phyloP scores from a whole-genome alignment of 1,140 invertebrate species.

The Ceratoteleas bidentatus region DNA sequence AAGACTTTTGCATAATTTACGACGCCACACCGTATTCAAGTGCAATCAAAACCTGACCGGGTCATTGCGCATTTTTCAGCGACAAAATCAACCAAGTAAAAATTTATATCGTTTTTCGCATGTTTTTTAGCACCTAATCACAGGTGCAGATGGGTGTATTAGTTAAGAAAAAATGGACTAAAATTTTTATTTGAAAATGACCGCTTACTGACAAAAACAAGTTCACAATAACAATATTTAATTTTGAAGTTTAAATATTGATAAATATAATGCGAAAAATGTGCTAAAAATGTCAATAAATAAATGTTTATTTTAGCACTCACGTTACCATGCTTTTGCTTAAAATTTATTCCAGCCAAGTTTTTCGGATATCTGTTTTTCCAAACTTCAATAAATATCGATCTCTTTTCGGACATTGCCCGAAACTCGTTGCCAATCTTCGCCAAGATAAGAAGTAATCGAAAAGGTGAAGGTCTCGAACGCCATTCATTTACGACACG shows the following conservation, averaged over 20 bases:
- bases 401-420: too few species aligned
- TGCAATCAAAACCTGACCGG: conserved; percentile 33
- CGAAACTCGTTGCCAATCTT: too few species aligned
- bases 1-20: conserved; percentile 53
- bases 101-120: background rate
- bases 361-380: background rate
- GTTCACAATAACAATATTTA: too few species aligned
- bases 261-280: too few species aligned
- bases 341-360: too few species aligned
- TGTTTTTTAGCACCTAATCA: too few species aligned
- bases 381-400: background rate
- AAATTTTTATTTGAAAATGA: background rate
- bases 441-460: background rate
- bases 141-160: background rate
- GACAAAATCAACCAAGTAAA: background rate
- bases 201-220: too few species aligned
- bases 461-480: background rate
- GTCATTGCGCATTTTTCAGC: conserved; percentile 12
- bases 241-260: too few species aligned
- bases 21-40: conserved; percentile 13
- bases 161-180: background rate
- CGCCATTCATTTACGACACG: background rate
- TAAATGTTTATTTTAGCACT: too few species aligned
- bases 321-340: too few species aligned
- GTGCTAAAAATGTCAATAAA: too few species aligned